Evolutionary conservation across 2,888 invertebrate genomes (phyloP).

Genomic region (Nineta flava): DNA sequence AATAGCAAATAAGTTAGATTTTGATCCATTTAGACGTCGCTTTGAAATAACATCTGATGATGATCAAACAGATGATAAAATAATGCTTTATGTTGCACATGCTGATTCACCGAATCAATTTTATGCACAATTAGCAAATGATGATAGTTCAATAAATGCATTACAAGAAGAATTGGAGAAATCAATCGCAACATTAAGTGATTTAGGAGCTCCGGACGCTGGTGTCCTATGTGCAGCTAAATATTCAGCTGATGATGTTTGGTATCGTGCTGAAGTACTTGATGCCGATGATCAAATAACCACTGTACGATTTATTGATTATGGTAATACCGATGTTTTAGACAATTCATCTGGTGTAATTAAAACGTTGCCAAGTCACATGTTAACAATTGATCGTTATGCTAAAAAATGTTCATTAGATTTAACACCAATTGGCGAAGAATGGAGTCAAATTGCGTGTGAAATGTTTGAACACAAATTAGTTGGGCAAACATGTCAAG

Average conservation of each 20-base stretch:
- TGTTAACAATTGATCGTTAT: conserved; percentile 37
- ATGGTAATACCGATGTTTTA: conserved; percentile 61
- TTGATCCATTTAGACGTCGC: conserved; percentile 4
- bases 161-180: conserved; percentile 50
- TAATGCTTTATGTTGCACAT: conserved; percentile 44
- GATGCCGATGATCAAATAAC: conserved; percentile 62
- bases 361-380: conserved; percentile 41
- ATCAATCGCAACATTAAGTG: conserved; percentile 31
- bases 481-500: conserved; percentile 11
- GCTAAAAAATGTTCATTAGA: conserved; percentile 51
- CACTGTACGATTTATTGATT: conserved; percentile 62
- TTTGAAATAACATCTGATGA: conserved; percentile 17
- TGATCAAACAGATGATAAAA: conserved; percentile 10
- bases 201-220: conserved; percentile 38
- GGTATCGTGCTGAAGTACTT: conserved; percentile 85
- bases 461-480: conserved; percentile 32
- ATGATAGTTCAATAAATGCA: conserved; percentile 35
- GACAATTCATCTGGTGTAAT: conserved; percentile 42
- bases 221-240: conserved; percentile 58
- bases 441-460: conserved; percentile 43
- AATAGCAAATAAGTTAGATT: conserved; percentile 13
- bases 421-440: conserved; percentile 45
- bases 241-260: conserved; percentile 67
- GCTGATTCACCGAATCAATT: conserved; percentile 62
- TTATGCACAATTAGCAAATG: conserved; percentile 50